Conservation (phyloP, 2,888 invertebrate species). For the Liodrosophila aerea region DNA sequence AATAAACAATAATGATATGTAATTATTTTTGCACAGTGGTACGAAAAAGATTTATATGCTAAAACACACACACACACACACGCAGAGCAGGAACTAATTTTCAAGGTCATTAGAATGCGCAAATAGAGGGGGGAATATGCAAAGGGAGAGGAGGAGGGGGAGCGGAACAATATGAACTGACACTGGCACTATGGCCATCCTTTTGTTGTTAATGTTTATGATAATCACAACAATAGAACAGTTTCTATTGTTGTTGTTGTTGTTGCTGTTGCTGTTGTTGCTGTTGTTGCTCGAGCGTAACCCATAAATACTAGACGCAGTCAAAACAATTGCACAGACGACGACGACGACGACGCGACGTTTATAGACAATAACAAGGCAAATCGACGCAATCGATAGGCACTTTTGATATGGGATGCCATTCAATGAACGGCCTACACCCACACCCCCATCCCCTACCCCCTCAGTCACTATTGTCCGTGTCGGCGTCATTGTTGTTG, state of each 20-base stretch:
- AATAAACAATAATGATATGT: slow-evolving; percentile 59
- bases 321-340: slow-evolving; percentile 72
- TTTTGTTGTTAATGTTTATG: slow-evolving; percentile 75
- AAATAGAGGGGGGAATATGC: slow-evolving; percentile 39
- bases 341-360: slow-evolving; percentile 57
- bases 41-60: slow-evolving; percentile 51
- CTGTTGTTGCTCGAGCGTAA: slow-evolving; percentile 62
- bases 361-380: slow-evolving; percentile 67
- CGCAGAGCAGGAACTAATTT: slow-evolving; percentile 78
- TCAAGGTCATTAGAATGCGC: slow-evolving; percentile 80
- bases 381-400: slow-evolving; percentile 62
- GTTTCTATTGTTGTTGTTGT: slow-evolving; percentile 46
- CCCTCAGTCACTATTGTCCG: slow-evolving; percentile 62
- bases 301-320: slow-evolving; percentile 76
- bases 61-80: neutral
- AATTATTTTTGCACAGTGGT: slow-evolving; percentile 51
- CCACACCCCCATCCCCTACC: slow-evolving; percentile 2
- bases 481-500: slow-evolving; percentile 11
- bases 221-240: slow-evolving; percentile 71
- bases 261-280: slow-evolving; percentile 23
- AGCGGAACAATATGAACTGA: slow-evolving; percentile 27
- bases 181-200: slow-evolving; percentile 61
- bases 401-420: slow-evolving; percentile 55
- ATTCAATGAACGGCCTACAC: slow-evolving; percentile 22
- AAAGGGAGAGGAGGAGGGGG: neutral